Evolutionary conservation across 2,888 invertebrate species (phyloP).

Genomic region (Spisula solida): DNA sequence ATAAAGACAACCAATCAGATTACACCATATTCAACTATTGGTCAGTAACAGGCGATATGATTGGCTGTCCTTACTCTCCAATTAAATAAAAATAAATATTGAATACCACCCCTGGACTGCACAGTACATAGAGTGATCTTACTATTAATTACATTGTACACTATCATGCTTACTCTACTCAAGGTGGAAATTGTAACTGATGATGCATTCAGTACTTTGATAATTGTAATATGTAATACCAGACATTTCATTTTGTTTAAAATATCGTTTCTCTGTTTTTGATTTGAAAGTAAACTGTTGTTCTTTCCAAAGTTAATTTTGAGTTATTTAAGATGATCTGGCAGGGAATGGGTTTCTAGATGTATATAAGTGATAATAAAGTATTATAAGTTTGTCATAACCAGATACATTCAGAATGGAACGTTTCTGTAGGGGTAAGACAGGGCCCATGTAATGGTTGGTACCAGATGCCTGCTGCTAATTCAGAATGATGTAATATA

Average conservation of each 20-base stretch:
- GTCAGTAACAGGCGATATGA: too few relatives aligned
- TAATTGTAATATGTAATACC: neutral
- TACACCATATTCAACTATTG: too few relatives aligned
- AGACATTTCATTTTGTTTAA: neutral
- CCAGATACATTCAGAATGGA: neutral
- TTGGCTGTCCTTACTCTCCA: too few relatives aligned
- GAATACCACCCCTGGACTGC: too few relatives aligned
- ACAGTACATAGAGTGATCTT: too few relatives aligned
- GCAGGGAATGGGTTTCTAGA: neutral
- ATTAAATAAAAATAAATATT: too few relatives aligned
- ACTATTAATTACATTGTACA: too few relatives aligned
- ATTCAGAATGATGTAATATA: conserved; percentile 20
- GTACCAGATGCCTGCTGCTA: conserved; percentile 13
- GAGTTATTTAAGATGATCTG: neutral
- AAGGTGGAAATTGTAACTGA: too few relatives aligned
- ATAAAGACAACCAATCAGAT: too few relatives aligned
- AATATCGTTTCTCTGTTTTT: neutral
- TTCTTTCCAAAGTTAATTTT: neutral
- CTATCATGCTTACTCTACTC: too few relatives aligned
- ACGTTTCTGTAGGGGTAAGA: neutral
- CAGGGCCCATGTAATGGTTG: neutral
- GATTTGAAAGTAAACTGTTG: conserved; percentile 7
- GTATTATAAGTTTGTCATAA: conserved; percentile 7
- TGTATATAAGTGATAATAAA: neutral
- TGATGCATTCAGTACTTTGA: neutral